Conservation (phyloP, 2,888 invertebrate species). For the Dolomedes plantarius region DNA sequence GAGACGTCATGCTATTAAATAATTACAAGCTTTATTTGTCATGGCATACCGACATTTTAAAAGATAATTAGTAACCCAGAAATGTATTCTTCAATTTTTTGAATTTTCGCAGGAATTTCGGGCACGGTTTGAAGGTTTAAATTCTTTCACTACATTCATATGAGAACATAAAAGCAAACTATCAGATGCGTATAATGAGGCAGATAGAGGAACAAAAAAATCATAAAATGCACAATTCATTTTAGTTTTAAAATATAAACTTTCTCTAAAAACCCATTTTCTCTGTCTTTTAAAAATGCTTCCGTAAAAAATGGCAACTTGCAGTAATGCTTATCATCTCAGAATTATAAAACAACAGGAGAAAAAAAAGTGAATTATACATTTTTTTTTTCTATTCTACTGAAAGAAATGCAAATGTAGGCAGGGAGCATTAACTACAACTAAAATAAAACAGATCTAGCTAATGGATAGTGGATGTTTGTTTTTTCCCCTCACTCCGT, state of each 20-base stretch:
- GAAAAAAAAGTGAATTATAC: constrained; percentile 27
- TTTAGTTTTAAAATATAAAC: constrained; percentile 4
- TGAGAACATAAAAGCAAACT: constrained; percentile 13
- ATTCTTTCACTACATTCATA: constrained; percentile 3
- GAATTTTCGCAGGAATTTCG: not conserved
- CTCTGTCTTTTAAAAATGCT: constrained; percentile 31
- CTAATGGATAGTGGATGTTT: constrained; percentile 63
- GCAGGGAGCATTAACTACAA: constrained; percentile 64
- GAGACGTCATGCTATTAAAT: no score
- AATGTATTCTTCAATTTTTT: not conserved
- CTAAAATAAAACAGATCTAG: constrained; percentile 61
- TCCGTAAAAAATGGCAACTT: constrained; percentile 16
- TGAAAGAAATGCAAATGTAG: constrained; percentile 69
- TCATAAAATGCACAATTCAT: constrained; percentile 10
- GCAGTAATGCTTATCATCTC: constrained; percentile 39
- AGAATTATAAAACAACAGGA: constrained; percentile 54
- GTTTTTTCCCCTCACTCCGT: constrained; percentile 15
- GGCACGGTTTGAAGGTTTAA: not conserved
- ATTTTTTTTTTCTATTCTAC: constrained; percentile 19
- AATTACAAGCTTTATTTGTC: not conserved
- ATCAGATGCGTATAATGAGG: not conserved
- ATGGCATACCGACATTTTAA: not conserved
- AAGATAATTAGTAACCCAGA: not conserved
- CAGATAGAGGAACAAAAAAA: constrained; percentile 3
- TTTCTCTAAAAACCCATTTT: not conserved